Base-by-base conservation (phyloP, 1,140 invertebrate species). In the Telenomus remus region DNA sequence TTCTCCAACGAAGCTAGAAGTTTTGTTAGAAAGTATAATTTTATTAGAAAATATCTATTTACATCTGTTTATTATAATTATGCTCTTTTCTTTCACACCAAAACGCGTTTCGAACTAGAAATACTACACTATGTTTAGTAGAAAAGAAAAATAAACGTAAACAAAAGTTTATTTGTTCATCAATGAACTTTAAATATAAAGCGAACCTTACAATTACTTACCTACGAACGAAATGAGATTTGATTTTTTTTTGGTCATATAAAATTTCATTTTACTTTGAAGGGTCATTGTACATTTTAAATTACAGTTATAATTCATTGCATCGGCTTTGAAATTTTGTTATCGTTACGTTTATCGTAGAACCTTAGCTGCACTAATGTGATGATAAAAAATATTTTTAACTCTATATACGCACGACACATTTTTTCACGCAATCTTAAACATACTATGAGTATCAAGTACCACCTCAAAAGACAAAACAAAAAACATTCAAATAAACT, bases 1-100 rank as follows among this genome's bases (percentile, higher is more conserved):
- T 39, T 11, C 1, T 39, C n/a, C 37, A 39, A 35, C 34, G 34
- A 39, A 39, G 2, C 6, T 44, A 2, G 13, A 14, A 44, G 13
- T 12, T 12, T 44, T 44, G 11, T 44, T 44, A 12, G 43, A 13
- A 13, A 44, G 12, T 12, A 44, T 44, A 35, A 64, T 72, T 72
- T 64, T 64, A 64, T 72, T 64, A 57, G 57, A 72, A 72, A 73
- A 50, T 73, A 63, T 57, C 46, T 72, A 72, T 72, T 63, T 72
- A 72, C 68, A 72, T 46, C 57, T 64, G 35, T 72, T 57, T 68
- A 72, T 72, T n/a, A 35, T 71, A 35, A 12, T 49, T 50, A 55
- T 43, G 9, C 53, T 34, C 19, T 50, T 56, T 56, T 39, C 1
- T 11, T 51, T 53, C 59, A 69, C 49, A 33, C 54, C 59, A 59